phyloP scores from a whole-genome alignment of 2,113 vertebrate genomes.

The Leptocoma aspasia region DNA sequence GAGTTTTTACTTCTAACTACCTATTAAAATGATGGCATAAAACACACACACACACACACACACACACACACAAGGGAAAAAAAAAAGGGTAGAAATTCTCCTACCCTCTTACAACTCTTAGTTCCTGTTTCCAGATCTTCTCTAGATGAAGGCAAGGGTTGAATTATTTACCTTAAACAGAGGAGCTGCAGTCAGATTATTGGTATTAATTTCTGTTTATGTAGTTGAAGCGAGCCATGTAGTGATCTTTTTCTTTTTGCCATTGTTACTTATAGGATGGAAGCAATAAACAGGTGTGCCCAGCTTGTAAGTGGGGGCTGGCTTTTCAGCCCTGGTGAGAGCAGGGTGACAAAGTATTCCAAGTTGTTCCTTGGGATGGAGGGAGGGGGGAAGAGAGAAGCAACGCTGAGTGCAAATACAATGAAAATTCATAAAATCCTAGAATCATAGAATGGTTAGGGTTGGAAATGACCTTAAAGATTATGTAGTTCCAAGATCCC shows the following conservation, averaged over 20 bases:
- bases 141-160: not conserved
- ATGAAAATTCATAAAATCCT: not conserved
- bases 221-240: not conserved
- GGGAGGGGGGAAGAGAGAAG: not conserved
- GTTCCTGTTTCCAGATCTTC: not conserved
- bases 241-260: not conserved
- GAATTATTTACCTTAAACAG: not conserved
- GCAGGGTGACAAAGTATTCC: not conserved
- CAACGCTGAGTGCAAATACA: not conserved
- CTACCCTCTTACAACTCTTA: not conserved
- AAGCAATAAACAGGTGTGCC: not conserved
- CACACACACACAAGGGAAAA: not conserved
- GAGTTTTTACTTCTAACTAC: not conserved
- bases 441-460: not conserved
- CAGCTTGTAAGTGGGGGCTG: not conserved
- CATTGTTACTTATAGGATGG: not conserved
- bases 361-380: accelerated
- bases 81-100: not conserved
- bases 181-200: not conserved
- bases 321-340: not conserved
- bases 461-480: not conserved
- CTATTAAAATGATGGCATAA: not conserved
- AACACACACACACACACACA: not conserved
- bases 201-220: not conserved
- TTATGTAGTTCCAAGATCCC: not conserved